Evolutionary conservation across 2,113 vertebrate species (phyloP), one percentile per base, ranked within the genome.

Genomic region (Hoplias malabaricus): DNA sequence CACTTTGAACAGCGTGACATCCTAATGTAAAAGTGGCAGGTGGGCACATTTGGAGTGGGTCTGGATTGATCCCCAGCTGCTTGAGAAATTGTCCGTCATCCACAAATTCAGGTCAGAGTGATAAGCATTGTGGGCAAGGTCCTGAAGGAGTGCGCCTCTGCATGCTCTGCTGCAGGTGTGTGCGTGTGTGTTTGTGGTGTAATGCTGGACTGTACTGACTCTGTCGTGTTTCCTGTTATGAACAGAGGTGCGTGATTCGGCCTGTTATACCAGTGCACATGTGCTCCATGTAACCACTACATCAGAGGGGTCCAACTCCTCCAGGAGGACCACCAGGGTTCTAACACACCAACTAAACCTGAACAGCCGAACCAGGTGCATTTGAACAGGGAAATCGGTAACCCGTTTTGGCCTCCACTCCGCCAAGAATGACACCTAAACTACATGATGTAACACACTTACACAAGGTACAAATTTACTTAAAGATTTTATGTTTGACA

Each of bases 1-100:
- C 84, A 91, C 91, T 92, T 90, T 84, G 89, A 93, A 89, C 91
- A 93, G 91, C 89, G 69, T 89, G 91, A 80, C 77, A 84, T 69
- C 88, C 90, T 92, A 93, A 93, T 93, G 91, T 92, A 91, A 92
- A 92, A 92, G 90, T 92, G 91, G 91, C 90, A 91, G 92, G 93
- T 88, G 91, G 81, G 90, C 84, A 89, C 86, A 87, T 90, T 91
- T 86, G 88, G 84, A 91, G 90, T 86, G 85, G 83, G 87, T 87
- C 92, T 87, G 92, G 91, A 93, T 93, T 93, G 91, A 90, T 91
- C 90, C 85, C 93, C 92, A 90, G 90, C 92, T 93, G 93, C 90
- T 93, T 90, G 87, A 83, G 85, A 93, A 94, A 93, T 94, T 92
- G 90, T 91, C 89, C 87, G 86, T 86, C 87, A 86, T 90, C 88